Conservation (phyloP, 2,888 invertebrate species). For the Acanthosepion esculentum region DNA sequence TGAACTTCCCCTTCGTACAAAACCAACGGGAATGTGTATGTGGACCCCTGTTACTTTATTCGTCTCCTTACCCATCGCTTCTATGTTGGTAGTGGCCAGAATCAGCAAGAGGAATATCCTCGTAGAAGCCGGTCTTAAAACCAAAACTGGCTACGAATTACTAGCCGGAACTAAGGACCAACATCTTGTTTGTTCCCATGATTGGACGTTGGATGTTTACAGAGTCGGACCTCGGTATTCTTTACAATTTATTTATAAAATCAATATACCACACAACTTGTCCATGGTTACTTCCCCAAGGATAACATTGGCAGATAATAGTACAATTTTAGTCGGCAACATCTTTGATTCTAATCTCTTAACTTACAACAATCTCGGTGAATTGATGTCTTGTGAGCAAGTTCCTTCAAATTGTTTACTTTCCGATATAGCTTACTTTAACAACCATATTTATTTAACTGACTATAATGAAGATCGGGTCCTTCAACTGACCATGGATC, state of each 20-base stretch:
- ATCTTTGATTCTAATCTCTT: not conserved
- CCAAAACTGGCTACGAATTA: not conserved
- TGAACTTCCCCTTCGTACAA: not conserved
- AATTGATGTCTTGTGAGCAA: not conserved
- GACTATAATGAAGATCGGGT: not conserved
- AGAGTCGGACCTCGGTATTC: not conserved
- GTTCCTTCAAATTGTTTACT: not conserved
- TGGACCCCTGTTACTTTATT: not conserved
- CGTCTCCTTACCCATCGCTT: not conserved
- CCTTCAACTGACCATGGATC: not conserved
- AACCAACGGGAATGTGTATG: not conserved
- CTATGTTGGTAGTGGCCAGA: not conserved
- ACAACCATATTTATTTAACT: not conserved
- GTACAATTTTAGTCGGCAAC: not conserved
- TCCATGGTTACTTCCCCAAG: not conserved
- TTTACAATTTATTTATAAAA: not conserved
- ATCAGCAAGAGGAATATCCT: not conserved
- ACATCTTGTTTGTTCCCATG: not conserved
- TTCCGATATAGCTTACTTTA: not conserved
- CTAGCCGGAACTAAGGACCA: not conserved
- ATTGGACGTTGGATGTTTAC: not conserved
- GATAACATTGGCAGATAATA: not conserved
- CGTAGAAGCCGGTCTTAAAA: not conserved
- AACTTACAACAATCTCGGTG: conserved; percentile 3
- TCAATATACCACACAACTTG: not conserved